Evolutionary conservation across 2,888 invertebrate species (phyloP), one percentile per base, ranked within the genome.

Genomic region (Stenolophus ochropezus): DNA sequence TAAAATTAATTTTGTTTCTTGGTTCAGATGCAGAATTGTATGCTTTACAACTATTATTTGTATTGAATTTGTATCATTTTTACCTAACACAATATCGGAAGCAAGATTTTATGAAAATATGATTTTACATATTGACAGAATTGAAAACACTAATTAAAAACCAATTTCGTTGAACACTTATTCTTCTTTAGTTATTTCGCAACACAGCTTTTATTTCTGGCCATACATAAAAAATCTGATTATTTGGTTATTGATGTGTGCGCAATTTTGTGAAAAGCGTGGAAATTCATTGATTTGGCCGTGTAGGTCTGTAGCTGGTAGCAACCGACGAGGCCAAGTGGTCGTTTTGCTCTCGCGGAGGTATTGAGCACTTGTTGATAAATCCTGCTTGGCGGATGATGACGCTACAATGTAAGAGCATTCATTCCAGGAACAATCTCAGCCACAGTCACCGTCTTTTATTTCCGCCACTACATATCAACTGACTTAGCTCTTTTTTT

Each of bases 391-490:
- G 33, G 8, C 21, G 23, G 23, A 8, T 78, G 61, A 49, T 78
- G 61, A 65, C 25, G 77, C 78, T 78, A 49, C 65, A 18, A 47
- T 42, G 51, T 78, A 78, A 78, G 78, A 69, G 78, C 69, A 78
- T 78, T 78, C 65, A 65, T 78, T 49, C 33, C 78, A 65, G 6
- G 78, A 65, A 47, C 65, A 78, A 51, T 61, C 58, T 58, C 42
- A 27, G 11, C 75, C 25, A 11, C 8, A 1, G 58, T 23, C 56
- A 8, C 49, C 23, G 49, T 23, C 78, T 78, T 78, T 78, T 78
- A 49, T 65, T 51, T 65, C 69, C 20, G 4, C 6, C 47, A 33
- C n/a, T 61, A n/a, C n/a, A 23, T 4, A 14, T 4, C 11, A 18
- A 21, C 78, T 78, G 78, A 78, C 78, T 49, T 69, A 1, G 61